Evolutionary conservation across 2,113 vertebrate species (phyloP), one percentile per base, ranked within the genome.

Genomic region (Paracanthobrama guichenoti): DNA sequence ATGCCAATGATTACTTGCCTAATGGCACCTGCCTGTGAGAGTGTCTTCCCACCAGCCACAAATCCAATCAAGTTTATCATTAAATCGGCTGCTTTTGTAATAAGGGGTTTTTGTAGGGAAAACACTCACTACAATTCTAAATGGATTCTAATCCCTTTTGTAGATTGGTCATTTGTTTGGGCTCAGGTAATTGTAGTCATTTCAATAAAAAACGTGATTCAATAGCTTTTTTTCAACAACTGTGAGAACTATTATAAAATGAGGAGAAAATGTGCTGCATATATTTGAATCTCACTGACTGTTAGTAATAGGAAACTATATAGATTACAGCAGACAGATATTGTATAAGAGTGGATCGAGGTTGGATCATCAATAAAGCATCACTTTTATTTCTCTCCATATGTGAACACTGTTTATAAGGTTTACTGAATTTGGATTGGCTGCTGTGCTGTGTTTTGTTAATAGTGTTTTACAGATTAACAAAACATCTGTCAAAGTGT

Each of bases 1-100:
- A 67, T 53, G 71, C 62, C 69, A 81, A 50, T 84, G 84, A 88
- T 88, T 87, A 67, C 81, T 75, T 84, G 64, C 72, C 81, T 88
- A 89, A 87, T 88, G 83, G 83, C 76, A 85, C 55, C 77, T 83
- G 72, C 46, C 66, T 57, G 77, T 55, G n/a, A 71, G 72, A 62
- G 26, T 53, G 31, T 18, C 64, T 72, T 81, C 87, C 75, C 82
- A 64, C 76, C 39, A 28, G 81, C 86, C 84, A 66, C 44, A 79
- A 86, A 82, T 86, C 86, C 53, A 55, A 87, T 87, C 71, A 83
- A 60, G 86, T 88, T 88, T 86, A 86, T 93, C 86, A 80, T 81
- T 72, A 66, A 80, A 85, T 85, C 81, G 69, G 9, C 26, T 42
- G 44, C 73, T 81, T 69, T 59, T 83, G 85, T 81, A 87, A 86